These are phyloP conservation scores for Limulus polyphemus DNA, from an alignment of 2,888 invertebrate genomes.

Conservation along the genomic window DNA sequence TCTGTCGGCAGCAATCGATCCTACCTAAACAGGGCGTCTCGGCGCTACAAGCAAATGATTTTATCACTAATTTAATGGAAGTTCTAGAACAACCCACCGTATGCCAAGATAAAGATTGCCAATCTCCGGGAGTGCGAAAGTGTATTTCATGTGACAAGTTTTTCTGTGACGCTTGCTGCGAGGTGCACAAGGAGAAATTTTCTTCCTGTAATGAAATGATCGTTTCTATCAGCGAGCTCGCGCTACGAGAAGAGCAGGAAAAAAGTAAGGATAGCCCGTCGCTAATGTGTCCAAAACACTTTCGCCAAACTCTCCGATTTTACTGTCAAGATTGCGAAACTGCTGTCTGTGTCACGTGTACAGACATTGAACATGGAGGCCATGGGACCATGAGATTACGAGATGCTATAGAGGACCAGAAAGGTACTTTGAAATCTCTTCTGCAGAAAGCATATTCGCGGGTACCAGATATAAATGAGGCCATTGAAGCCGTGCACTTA, in stretches of 20 bases:
- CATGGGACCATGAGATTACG: slow-evolving; percentile 37
- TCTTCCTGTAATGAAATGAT: not conserved
- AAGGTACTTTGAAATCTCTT: slow-evolving; percentile 29
- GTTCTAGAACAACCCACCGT: slow-evolving; percentile 22
- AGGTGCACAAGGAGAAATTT: slow-evolving; percentile 18
- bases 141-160: slow-evolving; percentile 34
- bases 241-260: slow-evolving; percentile 28
- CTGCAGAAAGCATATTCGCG: slow-evolving; percentile 33
- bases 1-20: slow-evolving; percentile 42
- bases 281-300: slow-evolving; percentile 36
- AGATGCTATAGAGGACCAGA: slow-evolving; percentile 40
- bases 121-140: slow-evolving; percentile 30
- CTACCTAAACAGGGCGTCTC: slow-evolving; percentile 41
- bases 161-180: slow-evolving; percentile 33
- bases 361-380: slow-evolving; percentile 40
- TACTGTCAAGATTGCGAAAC: slow-evolving; percentile 43
- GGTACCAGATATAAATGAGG: slow-evolving; percentile 32
- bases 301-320: slow-evolving; percentile 34
- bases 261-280: slow-evolving; percentile 23
- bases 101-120: slow-evolving; percentile 30
- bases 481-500: slow-evolving; percentile 32
- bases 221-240: slow-evolving; percentile 28
- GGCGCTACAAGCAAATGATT: slow-evolving; percentile 39
- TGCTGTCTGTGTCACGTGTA: slow-evolving; percentile 41
- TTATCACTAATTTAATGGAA: slow-evolving; percentile 39